phyloP scores from a whole-genome alignment of 2,113 vertebrate species.

The Pygoscelis adeliae region DNA sequence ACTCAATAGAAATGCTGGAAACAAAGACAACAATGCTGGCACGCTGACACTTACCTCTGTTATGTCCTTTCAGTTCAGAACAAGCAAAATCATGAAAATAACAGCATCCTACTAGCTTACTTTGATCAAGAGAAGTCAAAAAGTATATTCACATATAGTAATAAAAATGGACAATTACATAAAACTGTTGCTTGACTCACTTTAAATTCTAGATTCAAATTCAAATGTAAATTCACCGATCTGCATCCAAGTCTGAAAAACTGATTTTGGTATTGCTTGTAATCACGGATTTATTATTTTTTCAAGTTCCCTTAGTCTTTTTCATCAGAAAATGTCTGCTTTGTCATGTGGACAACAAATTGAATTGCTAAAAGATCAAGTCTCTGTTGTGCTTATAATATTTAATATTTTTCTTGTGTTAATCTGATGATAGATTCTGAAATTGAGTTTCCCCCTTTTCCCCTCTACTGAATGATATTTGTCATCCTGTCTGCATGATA shows the following conservation, averaged over 20 bases:
- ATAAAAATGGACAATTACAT: not conserved
- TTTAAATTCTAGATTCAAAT: no score
- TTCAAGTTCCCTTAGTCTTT: not conserved
- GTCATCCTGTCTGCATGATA: not conserved
- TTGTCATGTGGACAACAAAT: not conserved
- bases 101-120: not conserved
- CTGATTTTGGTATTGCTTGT: not conserved
- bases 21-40: not conserved
- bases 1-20: not conserved
- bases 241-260: not conserved
- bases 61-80: not conserved
- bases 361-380: not conserved
- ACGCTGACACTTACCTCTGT: not conserved
- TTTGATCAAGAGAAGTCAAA: not conserved
- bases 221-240: not conserved
- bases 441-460: not conserved
- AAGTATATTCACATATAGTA: not conserved
- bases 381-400: not conserved
- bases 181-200: not conserved
- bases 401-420: not conserved
- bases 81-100: not conserved
- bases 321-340: not conserved
- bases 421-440: not conserved
- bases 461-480: not conserved
- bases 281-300: not conserved